Evolutionary conservation across 2,797 vertebrate genomes (phyloP).

Genomic region (Liparis tanakae): DNA sequence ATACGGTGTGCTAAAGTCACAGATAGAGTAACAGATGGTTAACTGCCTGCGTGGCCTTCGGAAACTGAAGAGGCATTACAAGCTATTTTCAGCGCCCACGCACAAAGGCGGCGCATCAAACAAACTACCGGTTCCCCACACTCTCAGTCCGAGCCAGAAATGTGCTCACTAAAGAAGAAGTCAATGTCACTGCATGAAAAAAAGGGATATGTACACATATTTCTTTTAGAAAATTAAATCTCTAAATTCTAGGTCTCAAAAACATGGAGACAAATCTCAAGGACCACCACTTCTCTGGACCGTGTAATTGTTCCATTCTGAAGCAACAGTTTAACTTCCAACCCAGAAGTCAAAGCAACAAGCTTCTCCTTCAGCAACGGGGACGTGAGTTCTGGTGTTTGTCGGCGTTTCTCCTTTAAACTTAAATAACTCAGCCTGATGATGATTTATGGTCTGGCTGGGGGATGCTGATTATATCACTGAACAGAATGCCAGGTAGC

Average conservation of each 20-base stretch:
- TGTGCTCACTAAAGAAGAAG: neutral
- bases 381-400: constrained; percentile 43
- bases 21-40: neutral
- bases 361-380: constrained; percentile 28
- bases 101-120: neutral
- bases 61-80: neutral
- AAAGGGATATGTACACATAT: neutral
- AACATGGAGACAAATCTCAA: neutral
- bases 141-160: neutral
- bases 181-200: neutral
- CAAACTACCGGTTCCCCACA: neutral
- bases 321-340: constrained; percentile 11
- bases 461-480: constrained; percentile 75
- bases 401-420: constrained; percentile 57
- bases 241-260: neutral
- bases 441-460: constrained; percentile 75
- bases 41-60: neutral
- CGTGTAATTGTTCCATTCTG: constrained; percentile 1
- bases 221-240: neutral
- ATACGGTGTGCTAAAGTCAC: neutral
- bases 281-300: constrained; percentile 2
- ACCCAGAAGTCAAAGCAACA: constrained; percentile 35
- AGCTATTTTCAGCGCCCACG: neutral
- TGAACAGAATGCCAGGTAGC: constrained; percentile 72
- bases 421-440: constrained; percentile 63